Evolutionary conservation across 2,888 invertebrate genomes (phyloP), one percentile per base, ranked within the genome.

Genomic region (Steromphala cineraria): DNA sequence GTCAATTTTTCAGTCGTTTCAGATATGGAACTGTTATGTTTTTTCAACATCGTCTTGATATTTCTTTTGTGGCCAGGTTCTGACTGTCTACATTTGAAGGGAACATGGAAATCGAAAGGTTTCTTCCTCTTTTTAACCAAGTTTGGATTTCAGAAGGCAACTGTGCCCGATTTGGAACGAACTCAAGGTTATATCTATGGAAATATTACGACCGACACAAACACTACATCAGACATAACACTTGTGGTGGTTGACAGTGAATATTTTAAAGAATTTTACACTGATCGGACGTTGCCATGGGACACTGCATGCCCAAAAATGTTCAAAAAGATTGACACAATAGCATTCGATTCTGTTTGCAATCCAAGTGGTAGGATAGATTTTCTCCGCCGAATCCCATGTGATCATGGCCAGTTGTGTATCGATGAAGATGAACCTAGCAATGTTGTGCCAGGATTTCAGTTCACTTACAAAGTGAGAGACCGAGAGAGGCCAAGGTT

Each of bases 71-170:
- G 78, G 36, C 55, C 62, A 19, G 15, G n/a, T n/a, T 71, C 82
- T 0, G 2, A 31, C 28, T 28, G 85, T 75, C 85, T 93, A 19
- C 93, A 92, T 83, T 81, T 93, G 31, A 86, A 87, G 71, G 93
- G 93, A 71, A 89, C 89, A 75, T 93, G 93, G 93, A 83, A 90
- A 21, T 90, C 89, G 0, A 82, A 82, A n/a, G 86, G 90, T 94
- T 98, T 98, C 93, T 96, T 96, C 94, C 86, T 90, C 71, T 98
- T 99, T 94, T 94, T 99, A 78, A 95, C 97, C 28, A 98, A 98
- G 94, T 99, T 98, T 94, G 99, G 98, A 81, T 97, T 99, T 93
- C 98, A 99, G 94, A 98, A 98, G 94, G 98, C 98, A 17, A 97
- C 98, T 93, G 95, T 96, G 67, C 96, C 97, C 93, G 96, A 96